Percentiles rank a stretch among this genome's conserved stretches.
Evolutionary conservation across 1,140 invertebrate species (phyloP).

Genomic region (Aphidius ervi): DNA sequence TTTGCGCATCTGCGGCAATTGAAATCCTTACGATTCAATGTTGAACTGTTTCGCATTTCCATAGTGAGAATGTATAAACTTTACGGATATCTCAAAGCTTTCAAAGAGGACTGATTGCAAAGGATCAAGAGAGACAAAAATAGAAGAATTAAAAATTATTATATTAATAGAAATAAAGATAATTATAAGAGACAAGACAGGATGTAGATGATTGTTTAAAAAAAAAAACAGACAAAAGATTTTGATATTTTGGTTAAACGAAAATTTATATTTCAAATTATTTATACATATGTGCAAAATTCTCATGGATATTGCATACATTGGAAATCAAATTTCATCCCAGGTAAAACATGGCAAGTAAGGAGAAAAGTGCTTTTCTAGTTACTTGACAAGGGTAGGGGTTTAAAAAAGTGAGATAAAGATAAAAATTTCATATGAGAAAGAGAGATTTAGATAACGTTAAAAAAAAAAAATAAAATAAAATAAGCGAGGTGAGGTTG

Average conservation of each 20-base stretch:
- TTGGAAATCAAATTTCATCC: neutral
- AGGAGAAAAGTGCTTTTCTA: neutral
- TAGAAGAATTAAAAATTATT: too few relatives aligned
- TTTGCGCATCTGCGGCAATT: neutral
- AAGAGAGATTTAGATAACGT: slow-evolving; percentile 24
- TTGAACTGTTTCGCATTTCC: neutral
- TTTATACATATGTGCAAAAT: neutral
- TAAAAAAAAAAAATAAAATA: slow-evolving; percentile 18
- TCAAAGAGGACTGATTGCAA: too few relatives aligned
- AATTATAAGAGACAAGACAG: too few relatives aligned
- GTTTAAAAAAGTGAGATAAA: neutral
- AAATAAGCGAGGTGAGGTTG: neutral
- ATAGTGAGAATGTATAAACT: neutral
- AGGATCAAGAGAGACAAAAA: too few relatives aligned
- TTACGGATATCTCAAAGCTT: too few relatives aligned
- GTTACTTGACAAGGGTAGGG: neutral
- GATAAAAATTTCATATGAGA: slow-evolving; percentile 21
- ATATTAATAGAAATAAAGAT: too few relatives aligned
- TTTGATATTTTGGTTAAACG: slow-evolving; percentile 14
- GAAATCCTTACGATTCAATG: neutral
- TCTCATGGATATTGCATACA: neutral
- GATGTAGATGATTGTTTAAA: too few relatives aligned
- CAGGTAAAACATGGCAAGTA: neutral
- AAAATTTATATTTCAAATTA: slow-evolving; percentile 9
- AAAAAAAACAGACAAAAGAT: neutral